A percentile compares a stretch with the other conserved stretches of the same genome.
Evolutionary conservation across 1,140 invertebrate genomes (phyloP).

Genomic region (Macrotrachela quadricornifera): DNA sequence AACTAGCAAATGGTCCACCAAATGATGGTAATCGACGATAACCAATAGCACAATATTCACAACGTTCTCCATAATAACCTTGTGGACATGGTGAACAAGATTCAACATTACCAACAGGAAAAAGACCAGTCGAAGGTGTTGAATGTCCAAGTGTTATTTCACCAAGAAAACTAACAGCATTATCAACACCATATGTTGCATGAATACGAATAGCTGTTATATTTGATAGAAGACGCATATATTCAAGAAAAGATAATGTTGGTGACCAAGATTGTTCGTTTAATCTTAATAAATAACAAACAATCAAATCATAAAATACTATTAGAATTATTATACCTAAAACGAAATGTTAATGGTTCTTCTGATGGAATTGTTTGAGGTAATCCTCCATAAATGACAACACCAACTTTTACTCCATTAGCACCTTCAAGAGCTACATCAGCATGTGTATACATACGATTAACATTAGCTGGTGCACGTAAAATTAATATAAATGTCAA

Average conservation of each 20-base stretch:
- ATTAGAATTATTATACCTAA: not conserved
- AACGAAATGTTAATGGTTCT: not conserved
- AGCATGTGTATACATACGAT: constrained; percentile 21
- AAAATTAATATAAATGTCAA: constrained; percentile 70
- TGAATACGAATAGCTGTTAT: constrained; percentile 77
- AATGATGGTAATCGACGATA: constrained; percentile 67
- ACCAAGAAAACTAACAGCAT: constrained; percentile 20
- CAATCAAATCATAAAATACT: constrained; percentile 33
- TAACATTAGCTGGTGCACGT: constrained; percentile 34
- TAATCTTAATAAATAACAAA: constrained; percentile 53
- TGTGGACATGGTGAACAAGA: constrained; percentile 42
- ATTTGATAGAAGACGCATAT: constrained; percentile 72
- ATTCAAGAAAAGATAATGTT: constrained; percentile 38
- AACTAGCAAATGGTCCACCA: constrained; percentile 70
- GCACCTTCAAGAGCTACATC: constrained; percentile 70
- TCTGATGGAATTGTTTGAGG: constrained; percentile 47
- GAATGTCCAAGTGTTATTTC: not conserved
- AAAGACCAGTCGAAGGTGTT: not conserved
- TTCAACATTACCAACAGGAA: not conserved
- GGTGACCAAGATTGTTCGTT: constrained; percentile 67
- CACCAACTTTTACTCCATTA: constrained; percentile 47
- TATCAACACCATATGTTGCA: constrained; percentile 58
- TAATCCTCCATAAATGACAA: constrained; percentile 70
- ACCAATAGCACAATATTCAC: constrained; percentile 81
- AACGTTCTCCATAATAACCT: constrained; percentile 75